These are phyloP conservation scores for Helogale parvula DNA, from an alignment of 2,113 vertebrate genomes.

Conservation along the genomic window DNA sequence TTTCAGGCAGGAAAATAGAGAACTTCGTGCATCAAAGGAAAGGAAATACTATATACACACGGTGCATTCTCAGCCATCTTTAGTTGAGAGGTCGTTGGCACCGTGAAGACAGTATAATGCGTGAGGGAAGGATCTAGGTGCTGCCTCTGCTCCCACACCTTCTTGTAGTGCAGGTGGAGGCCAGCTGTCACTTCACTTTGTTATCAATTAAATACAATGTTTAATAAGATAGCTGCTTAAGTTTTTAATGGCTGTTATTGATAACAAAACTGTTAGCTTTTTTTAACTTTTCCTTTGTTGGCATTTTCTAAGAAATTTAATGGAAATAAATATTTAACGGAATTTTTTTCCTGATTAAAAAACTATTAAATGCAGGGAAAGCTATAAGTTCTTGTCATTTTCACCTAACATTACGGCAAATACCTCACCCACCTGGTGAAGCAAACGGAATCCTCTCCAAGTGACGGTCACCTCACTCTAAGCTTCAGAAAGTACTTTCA, in stretches of 20 bases:
- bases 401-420: background rate
- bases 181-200: background rate
- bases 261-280: background rate
- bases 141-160: background rate
- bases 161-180: no score
- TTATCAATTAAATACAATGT: background rate
- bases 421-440: background rate
- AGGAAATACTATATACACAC: background rate
- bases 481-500: background rate
- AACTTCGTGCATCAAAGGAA: background rate
- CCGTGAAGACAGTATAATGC: rapidly evolving
- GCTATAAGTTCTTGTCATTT: background rate
- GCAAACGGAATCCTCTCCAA: background rate
- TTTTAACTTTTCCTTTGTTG: background rate
- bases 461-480: background rate
- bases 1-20: background rate
- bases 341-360: background rate
- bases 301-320: background rate
- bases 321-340: background rate
- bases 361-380: background rate
- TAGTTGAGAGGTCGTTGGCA: background rate
- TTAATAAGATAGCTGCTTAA: background rate
- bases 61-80: background rate
- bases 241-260: background rate
- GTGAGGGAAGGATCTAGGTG: background rate